Evolutionary conservation across 2,888 invertebrate species (phyloP), one percentile per base, ranked within the genome.

Genomic region (Ptilodon capucinus): DNA sequence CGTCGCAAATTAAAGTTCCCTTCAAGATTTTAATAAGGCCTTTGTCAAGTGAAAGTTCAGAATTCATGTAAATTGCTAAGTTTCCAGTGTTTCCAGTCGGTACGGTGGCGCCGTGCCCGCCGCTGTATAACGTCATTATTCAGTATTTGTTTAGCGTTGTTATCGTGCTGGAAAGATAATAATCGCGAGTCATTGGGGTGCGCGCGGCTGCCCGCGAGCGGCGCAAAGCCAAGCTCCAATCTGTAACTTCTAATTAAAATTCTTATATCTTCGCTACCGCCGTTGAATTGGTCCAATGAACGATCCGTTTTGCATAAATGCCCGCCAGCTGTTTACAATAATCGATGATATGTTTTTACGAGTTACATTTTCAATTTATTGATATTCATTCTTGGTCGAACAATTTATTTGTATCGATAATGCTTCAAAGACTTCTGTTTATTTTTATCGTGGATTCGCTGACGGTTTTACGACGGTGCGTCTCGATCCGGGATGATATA

Each of bases 241-340:
- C 53, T 68, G 67, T 73, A 69, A 76, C 69, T 76, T 81, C 79
- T 77, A 81, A 82, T 84, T 84, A 79, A 76, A 71, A 64, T 70
- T 72, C 66, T 74, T 67, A 68, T 71, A 69, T 62, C 68, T 77
- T 82, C 84, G 88, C 88, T 87, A 84, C 87, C 82, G 87, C 82
- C 60, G 79, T 80, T 86, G 82, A 81, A 81, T 85, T 84, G 83
- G 77, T 69, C 85, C 85, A 75, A 76, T 78, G 79, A 82, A 75
- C 77, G 76, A 76, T 75, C 76, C 78, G 79, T 84, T 89, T 86
- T 83, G 87, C 88, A 86, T 85, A 86, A 84, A 86, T 83, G 86
- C 86, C 90, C 88, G 82, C 85, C 81, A 86, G 89, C 88, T 86
- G 87, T 86, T 88, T 87, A 89, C 86, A 86, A 83, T 86, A 86